Evolutionary conservation across 2,113 vertebrate species (phyloP).

Genomic region (Dasyurus viverrinus): DNA sequence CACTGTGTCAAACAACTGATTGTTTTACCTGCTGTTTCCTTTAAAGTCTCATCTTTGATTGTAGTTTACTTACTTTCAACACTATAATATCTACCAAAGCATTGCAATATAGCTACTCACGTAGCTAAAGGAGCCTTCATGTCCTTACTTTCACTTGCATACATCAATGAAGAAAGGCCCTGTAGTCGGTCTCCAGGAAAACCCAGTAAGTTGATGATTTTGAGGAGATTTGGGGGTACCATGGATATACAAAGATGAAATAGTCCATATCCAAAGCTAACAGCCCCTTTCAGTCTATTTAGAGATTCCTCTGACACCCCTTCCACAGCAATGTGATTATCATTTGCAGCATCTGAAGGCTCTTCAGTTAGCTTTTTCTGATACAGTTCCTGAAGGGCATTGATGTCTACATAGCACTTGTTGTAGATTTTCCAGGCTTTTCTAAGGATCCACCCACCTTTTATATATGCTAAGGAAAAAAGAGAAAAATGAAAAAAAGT

Average conservation of each 20-base stretch:
- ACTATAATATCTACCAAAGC: conserved; percentile 88
- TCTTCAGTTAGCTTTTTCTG: conserved; percentile 90
- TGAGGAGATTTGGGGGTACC: conserved; percentile 99
- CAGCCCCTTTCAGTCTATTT: conserved; percentile 97
- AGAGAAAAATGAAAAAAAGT: conserved; percentile 46
- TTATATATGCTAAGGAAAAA: conserved; percentile 90
- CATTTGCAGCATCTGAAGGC: conserved; percentile 93
- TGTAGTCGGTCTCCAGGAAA: conserved; percentile 98
- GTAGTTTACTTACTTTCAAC: conserved; percentile 83
- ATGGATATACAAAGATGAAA: conserved; percentile 99
- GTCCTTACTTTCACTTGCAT: conserved; percentile 99
- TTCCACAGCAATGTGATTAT: conserved; percentile 90
- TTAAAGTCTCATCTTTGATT: conserved; percentile 66
- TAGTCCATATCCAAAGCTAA: conserved; percentile 99
- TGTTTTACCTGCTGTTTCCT: conserved; percentile 79
- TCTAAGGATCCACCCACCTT: conserved; percentile 99
- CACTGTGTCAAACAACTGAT: conserved; percentile 40
- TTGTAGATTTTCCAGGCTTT: conserved; percentile 99
- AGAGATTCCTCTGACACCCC: conserved; percentile 93
- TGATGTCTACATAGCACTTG: conserved; percentile 98
- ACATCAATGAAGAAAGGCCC: conserved; percentile 96
- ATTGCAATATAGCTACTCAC: conserved; percentile 94
- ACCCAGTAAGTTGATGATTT: conserved; percentile 99
- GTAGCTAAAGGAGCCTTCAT: conserved; percentile 99
- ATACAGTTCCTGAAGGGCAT: conserved; percentile 92